Evolutionary conservation across 2,888 invertebrate species (phyloP).

Genomic region (Ichneumoninae sp.): DNA sequence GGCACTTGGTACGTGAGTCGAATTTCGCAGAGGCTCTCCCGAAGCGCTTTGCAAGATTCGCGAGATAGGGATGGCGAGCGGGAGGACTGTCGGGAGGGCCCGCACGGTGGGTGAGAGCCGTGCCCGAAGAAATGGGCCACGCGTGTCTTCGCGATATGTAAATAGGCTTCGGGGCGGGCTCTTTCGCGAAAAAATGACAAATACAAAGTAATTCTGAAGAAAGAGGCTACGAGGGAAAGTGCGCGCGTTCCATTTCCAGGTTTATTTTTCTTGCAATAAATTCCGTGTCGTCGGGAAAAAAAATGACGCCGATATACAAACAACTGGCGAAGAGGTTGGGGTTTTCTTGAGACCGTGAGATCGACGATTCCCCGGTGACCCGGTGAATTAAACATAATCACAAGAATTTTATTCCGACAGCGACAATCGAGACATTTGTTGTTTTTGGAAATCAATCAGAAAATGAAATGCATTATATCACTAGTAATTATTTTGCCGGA

Average conservation of each 20-base stretch:
- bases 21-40: slow-evolving; percentile 42
- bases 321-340: background rate
- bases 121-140: slow-evolving; percentile 39
- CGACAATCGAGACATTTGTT: no score
- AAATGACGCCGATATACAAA: background rate
- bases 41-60: slow-evolving; percentile 3
- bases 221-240: slow-evolving; percentile 1
- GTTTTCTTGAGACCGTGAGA: no score
- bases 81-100: background rate
- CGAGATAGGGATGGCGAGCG: slow-evolving; percentile 3
- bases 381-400: no score
- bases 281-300: background rate
- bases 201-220: slow-evolving; percentile 15
- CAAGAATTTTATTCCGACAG: no score
- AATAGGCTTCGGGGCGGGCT: slow-evolving; percentile 16
- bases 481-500: no score
- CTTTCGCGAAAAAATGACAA: slow-evolving; percentile 21
- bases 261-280: background rate
- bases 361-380: no score
- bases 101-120: background rate
- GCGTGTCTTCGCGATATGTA: slow-evolving; percentile 29
- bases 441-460: no score
- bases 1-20: slow-evolving; percentile 50
- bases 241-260: background rate
- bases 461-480: no score